Conservation (phyloP, 2,888 invertebrate genomes). For the Argynnis bischoffii region DNA sequence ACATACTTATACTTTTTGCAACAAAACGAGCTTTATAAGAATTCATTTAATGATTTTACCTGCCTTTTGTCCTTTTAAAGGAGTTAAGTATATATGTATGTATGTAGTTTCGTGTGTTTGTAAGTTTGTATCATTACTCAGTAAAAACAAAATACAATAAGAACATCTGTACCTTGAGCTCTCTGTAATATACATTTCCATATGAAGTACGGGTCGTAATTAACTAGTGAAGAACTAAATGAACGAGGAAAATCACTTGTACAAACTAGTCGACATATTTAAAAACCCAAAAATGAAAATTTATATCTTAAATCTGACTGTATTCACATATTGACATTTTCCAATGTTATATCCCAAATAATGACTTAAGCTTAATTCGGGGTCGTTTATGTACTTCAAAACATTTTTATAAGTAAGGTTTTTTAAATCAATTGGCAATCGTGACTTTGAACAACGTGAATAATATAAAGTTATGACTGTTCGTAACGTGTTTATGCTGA, state of each 20-base stretch:
- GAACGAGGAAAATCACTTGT: neutral
- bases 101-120: neutral
- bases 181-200: too few species aligned
- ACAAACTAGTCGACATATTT: constrained; percentile 23
- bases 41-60: constrained; percentile 27
- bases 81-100: too few species aligned
- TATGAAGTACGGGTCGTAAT: too few species aligned
- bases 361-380: constrained; percentile 3
- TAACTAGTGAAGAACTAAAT: neutral
- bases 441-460: constrained; percentile 24
- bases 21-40: constrained; percentile 13
- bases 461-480: constrained; percentile 19
- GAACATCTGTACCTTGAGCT: too few species aligned
- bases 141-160: too few species aligned
- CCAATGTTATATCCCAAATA: constrained; percentile 12
- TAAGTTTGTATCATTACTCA: neutral
- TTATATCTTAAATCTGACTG: constrained; percentile 29
- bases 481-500: neutral
- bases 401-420: neutral
- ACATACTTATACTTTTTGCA: constrained; percentile 15
- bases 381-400: neutral
- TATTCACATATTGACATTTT: constrained; percentile 36
- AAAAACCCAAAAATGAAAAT: constrained; percentile 16
- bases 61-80: constrained; percentile 19
- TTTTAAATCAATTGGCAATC: constrained; percentile 26